Evolutionary conservation across 2,888 invertebrate species (phyloP).

Genomic region (Schrankia costaestrigalis): DNA sequence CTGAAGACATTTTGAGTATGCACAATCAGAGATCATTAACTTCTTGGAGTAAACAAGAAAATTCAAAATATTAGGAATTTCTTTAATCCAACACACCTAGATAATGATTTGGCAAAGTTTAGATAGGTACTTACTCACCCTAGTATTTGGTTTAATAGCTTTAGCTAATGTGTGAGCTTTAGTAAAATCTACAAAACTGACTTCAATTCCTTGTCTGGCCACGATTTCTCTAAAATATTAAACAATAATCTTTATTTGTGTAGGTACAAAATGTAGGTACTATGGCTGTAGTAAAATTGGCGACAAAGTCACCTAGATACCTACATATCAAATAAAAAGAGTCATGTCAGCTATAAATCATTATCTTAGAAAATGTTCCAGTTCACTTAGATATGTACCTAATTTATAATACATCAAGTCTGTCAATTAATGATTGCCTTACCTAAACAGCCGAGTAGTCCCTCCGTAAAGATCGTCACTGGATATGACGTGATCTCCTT

Average conservation of each 20-base stretch:
- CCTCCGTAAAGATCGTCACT: constrained; percentile 95
- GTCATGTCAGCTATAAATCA: background rate
- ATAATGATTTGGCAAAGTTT: no score
- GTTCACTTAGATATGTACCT: no score
- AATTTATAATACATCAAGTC: no score
- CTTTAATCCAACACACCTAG: no score
- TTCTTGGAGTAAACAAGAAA: no score
- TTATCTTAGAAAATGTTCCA: no score
- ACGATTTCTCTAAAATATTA: constrained; percentile 15
- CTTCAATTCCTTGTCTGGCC: constrained; percentile 26
- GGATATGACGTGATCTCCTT: constrained; percentile 91
- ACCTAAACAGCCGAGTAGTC: constrained; percentile 80
- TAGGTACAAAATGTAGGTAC: no score
- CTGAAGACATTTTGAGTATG: no score
- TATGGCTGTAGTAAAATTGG: no score
- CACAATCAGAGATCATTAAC: no score
- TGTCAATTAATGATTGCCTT: background rate
- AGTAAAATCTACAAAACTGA: constrained; percentile 18
- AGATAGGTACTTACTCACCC: constrained; percentile 4
- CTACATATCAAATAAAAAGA: background rate
- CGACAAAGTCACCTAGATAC: background rate
- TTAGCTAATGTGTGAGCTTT: constrained; percentile 2
- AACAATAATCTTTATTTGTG: background rate
- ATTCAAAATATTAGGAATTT: no score
- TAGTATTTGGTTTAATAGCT: constrained; percentile 4